Conservation (phyloP, 2,888 invertebrate species). For the Actias luna region DNA sequence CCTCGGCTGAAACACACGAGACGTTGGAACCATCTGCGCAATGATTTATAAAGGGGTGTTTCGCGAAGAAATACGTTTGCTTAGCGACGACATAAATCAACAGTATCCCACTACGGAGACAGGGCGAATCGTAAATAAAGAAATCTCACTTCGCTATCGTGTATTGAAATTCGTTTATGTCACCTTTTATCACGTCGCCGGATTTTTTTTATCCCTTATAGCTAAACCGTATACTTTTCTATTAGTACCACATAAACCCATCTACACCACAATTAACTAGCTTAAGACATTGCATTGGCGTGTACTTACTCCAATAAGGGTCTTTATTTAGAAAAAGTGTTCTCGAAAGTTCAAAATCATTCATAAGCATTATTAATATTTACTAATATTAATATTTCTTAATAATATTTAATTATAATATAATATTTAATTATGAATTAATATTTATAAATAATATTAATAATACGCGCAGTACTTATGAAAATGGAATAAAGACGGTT, state of each 20-base stretch:
- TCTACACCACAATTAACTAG: no score
- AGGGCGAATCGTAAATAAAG: slow-evolving; percentile 33
- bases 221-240: neutral
- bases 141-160: slow-evolving; percentile 28
- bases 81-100: slow-evolving; percentile 33
- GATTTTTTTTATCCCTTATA: neutral
- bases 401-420: no score
- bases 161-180: slow-evolving; percentile 9
- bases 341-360: no score
- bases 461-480: no score
- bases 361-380: no score
- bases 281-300: no score
- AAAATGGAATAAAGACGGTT: no score
- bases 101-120: slow-evolving; percentile 20
- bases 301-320: no score
- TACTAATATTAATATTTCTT: no score
- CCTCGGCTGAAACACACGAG: slow-evolving; percentile 25
- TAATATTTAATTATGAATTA: no score
- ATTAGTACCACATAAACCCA: neutral
- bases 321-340: no score
- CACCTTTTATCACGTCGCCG: neutral
- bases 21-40: slow-evolving; percentile 28
- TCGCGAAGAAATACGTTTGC: slow-evolving; percentile 23
- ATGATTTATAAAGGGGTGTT: slow-evolving; percentile 38
- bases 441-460: no score